Evolutionary conservation across 2,113 vertebrate genomes (phyloP).

Genomic region (Vanacampus margaritifer): DNA sequence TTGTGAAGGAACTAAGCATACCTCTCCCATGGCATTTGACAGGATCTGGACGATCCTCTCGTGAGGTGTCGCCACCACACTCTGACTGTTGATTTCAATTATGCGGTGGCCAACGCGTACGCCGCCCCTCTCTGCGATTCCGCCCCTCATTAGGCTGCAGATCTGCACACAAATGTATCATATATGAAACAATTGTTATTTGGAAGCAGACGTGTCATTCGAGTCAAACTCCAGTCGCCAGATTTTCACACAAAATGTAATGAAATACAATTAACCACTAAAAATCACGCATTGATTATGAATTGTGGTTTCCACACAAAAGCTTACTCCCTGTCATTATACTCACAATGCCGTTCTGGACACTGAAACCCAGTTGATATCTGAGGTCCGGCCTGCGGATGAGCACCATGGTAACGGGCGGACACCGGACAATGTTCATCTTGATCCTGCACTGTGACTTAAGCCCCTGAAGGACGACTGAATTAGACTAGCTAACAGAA

Average conservation of each 20-base stretch:
- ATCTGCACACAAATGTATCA: conserved; percentile 72
- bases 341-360: conserved; percentile 98
- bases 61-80: conserved; percentile 93
- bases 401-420: conserved; percentile 93
- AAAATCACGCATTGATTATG: no score
- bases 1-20: conserved; percentile 47
- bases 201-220: neutral
- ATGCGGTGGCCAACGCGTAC: conserved; percentile 96
- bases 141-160: conserved; percentile 97
- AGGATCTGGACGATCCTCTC: conserved; percentile 98
- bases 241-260: no score
- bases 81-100: conserved; percentile 96
- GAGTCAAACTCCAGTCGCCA: no score
- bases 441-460: conserved; percentile 94
- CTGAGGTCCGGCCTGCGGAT: conserved; percentile 93
- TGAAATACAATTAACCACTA: no score
- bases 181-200: neutral
- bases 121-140: conserved; percentile 92
- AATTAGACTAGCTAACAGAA: neutral
- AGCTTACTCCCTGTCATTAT: neutral
- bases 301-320: no score
- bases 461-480: conserved; percentile 78
- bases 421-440: conserved; percentile 95
- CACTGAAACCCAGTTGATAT: conserved; percentile 96
- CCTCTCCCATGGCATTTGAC: conserved; percentile 97